These are phyloP conservation scores for Torymus aiolomorphi DNA, from an alignment of 2,888 invertebrate species.

Conservation along the genomic window DNA sequence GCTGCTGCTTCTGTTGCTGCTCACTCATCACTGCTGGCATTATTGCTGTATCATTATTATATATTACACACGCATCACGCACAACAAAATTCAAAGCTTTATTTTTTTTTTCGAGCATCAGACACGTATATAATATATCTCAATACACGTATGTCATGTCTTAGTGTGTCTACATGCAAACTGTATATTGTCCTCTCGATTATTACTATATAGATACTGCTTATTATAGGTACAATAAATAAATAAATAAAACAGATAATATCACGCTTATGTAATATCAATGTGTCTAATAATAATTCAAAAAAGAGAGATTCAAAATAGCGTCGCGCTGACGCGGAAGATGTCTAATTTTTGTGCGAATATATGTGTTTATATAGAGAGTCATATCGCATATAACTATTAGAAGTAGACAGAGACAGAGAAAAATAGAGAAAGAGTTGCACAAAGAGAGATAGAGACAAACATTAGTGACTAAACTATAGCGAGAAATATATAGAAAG, in stretches of 20 bases:
- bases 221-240: constrained; percentile 9
- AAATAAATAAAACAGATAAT: constrained; percentile 36
- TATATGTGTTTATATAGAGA: background rate
- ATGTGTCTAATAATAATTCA: background rate
- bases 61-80: no score
- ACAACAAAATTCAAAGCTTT: constrained; percentile 23
- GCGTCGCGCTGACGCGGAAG: constrained; percentile 7
- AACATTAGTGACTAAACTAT: no score
- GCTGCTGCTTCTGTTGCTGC: no score
- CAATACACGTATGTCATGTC: no score
- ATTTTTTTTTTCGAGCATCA: no score
- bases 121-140: no score
- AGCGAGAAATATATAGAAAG: constrained; percentile 16
- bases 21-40: no score
- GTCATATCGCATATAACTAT: no score
- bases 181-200: constrained; percentile 16
- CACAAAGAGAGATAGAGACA: constrained; percentile 16
- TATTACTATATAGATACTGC: constrained; percentile 13
- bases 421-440: constrained; percentile 3
- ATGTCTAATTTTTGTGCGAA: background rate
- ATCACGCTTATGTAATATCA: background rate
- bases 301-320: constrained; percentile 3
- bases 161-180: background rate
- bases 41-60: no score
- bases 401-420: constrained; percentile 23